Conservation (phyloP, 2,113 vertebrate species). For the Lampris incognitus region DNA sequence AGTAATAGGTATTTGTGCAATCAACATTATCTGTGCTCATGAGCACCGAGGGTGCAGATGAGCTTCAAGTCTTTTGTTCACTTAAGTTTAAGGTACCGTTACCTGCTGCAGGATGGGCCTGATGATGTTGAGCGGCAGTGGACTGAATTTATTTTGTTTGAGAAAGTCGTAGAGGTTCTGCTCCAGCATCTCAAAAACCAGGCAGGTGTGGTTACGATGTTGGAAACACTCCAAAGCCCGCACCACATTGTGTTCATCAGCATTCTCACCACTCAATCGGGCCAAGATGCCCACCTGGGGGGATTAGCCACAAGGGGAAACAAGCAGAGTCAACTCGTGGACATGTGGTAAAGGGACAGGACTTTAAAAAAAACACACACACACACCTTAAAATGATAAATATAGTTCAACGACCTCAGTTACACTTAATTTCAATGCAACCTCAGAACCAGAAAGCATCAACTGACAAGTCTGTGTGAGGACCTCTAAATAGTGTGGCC, state of each 20-base stretch:
- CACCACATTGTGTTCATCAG: conserved; percentile 95
- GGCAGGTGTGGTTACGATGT: conserved; percentile 94
- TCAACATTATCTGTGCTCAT: background rate
- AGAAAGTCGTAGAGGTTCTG: conserved; percentile 98
- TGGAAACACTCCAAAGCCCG: conserved; percentile 97
- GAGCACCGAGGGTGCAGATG: background rate
- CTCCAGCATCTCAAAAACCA: conserved; percentile 99
- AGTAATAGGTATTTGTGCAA: too few species aligned
- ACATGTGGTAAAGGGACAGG: background rate
- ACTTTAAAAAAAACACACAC: background rate
- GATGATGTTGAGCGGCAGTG: conserved; percentile 95
- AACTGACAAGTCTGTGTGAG: too few species aligned
- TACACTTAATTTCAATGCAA: too few species aligned
- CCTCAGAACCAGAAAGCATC: too few species aligned
- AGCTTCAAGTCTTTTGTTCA: background rate
- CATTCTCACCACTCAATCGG: conserved; percentile 93
- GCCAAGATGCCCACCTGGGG: conserved; percentile 90
- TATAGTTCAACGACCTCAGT: background rate
- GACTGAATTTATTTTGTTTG: conserved; percentile 99
- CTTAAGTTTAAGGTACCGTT: background rate
- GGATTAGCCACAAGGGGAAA: background rate
- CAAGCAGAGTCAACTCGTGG: background rate
- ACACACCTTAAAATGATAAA: background rate
- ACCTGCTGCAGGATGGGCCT: conserved; percentile 94
- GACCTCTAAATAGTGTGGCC: too few species aligned